Percentiles rank a stretch among this genome's conserved stretches.
phyloP scores from a whole-genome alignment of 2,797 vertebrate genomes.

The Xerus rutilus region DNA sequence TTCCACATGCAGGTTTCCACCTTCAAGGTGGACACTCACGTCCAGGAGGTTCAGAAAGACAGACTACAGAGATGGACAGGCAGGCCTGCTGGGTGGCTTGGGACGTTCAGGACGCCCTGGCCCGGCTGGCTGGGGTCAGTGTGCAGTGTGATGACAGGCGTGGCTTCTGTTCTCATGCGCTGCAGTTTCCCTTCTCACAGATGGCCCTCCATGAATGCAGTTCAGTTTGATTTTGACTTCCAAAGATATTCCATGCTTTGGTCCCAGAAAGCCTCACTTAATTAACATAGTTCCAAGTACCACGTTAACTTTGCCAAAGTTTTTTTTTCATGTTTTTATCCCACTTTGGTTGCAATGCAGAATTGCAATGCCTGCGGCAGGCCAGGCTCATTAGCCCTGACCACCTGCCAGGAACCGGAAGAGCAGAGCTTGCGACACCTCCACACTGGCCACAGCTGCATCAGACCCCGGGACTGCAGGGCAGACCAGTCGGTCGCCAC shows the following conservation, averaged over 20 bases:
- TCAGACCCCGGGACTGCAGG: neutral
- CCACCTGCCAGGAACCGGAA: neutral
- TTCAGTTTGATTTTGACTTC: neutral
- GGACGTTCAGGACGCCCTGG: neutral
- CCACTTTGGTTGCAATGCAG: neutral
- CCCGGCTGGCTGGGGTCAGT: neutral
- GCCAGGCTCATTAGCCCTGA: neutral
- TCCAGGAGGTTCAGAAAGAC: slow-evolving; percentile 62
- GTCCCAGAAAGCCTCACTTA: slow-evolving; percentile 43
- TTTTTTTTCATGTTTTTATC: neutral
- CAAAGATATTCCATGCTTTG: neutral
- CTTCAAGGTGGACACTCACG: slow-evolving; percentile 36
- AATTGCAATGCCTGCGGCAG: neutral
- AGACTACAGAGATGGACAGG: neutral
- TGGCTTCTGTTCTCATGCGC: neutral
- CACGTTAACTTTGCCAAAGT: neutral
- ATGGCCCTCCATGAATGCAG: neutral
- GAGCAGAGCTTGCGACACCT: neutral
- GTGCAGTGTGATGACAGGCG: fast-evolving
- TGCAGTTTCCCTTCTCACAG: neutral
- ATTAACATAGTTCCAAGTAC: neutral
- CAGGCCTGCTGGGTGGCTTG: neutral
- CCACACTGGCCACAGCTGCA: neutral
- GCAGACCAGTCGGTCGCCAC: too few relatives aligned
- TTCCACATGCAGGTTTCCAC: slow-evolving; percentile 8